Evolutionary conservation across 2,113 vertebrate species (phyloP), one percentile per base, ranked within the genome.

Genomic region (Poeciliopsis prolifica): DNA sequence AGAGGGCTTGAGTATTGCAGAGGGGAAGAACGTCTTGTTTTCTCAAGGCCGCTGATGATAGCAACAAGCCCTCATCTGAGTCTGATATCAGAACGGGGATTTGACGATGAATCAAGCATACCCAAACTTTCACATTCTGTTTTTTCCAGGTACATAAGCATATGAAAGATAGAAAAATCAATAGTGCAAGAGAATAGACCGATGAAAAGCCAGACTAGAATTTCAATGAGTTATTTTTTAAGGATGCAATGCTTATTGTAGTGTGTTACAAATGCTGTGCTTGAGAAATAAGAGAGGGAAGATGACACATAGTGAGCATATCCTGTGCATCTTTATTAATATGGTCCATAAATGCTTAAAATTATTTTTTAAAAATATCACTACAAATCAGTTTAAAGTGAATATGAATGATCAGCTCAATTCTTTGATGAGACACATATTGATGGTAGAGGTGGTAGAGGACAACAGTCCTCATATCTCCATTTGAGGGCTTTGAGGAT

Each of bases 131-230:
- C 72, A 54, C 78, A 82, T 89, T 92, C 87, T n/a, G 66, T 88
- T 89, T 90, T 85, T 88, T 89, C 81, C 78, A 84, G 71, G 88
- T 86, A 85, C 78, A 89, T 87, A 88, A 87, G 85, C 86, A 90
- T 86, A 86, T 87, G 73, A 91, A 92, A 89, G 84, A 84, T 72
- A 77, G 44, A 70, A 88, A 85, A 93, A 91, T 92, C 92, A 89
- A 91, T 93, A 89, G 64, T 60, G 82, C 66, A 73, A 74, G 72
- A 86, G 74, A 83, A 85, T 28, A 30, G 77, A 72, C 68, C 51
- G 61, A 67, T 70, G 77, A 79, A 78, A 66, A 70, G 77, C 64
- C 26, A 73, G 80, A 30, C 75, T 44, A 76, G 79, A 89, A 83
- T 88, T 87, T 88, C 74, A 90, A 86, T 85, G 22, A 65, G 72